These are phyloP conservation scores for Xenopus borealis DNA, from an alignment of 2,113 vertebrate genomes.

Conservation along the genomic window DNA sequence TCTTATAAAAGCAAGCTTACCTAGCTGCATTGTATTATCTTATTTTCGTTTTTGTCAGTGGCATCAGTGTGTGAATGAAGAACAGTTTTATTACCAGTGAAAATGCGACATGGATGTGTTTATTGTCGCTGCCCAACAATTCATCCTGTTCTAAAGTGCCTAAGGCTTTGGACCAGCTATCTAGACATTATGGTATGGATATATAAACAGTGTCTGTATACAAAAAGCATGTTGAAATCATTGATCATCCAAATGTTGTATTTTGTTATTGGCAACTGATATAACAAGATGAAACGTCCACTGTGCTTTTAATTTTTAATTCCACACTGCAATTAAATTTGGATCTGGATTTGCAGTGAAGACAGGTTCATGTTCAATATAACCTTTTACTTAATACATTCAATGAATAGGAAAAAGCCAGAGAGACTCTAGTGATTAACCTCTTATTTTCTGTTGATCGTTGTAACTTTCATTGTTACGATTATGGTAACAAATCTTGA, in stretches of 20 bases:
- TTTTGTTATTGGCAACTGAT: constrained; percentile 8
- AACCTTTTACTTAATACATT: neutral
- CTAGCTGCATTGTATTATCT: too few species aligned
- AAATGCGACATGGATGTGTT: too few species aligned
- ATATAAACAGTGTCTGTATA: neutral
- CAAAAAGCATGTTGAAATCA: too few species aligned
- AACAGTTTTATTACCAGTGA: too few species aligned
- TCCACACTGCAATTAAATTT: neutral
- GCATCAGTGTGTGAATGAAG: too few species aligned
- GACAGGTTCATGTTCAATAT: constrained; percentile 3
- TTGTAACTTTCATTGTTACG: neutral
- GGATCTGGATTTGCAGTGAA: neutral
- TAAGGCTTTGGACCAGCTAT: neutral
- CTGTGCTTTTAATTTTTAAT: constrained; percentile 68
- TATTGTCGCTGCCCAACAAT: too few species aligned
- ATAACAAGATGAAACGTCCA: constrained; percentile 55
- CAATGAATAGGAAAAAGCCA: neutral
- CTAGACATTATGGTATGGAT: neutral
- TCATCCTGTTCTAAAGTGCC: neutral
- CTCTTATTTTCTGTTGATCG: neutral
- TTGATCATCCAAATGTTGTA: neutral
- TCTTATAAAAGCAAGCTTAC: too few species aligned
- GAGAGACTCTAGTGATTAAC: neutral
- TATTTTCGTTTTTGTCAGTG: too few species aligned
- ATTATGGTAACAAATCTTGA: neutral